phyloP scores from a whole-genome alignment of 1,140 invertebrate genomes.

The Brachionus plicatilis region DNA sequence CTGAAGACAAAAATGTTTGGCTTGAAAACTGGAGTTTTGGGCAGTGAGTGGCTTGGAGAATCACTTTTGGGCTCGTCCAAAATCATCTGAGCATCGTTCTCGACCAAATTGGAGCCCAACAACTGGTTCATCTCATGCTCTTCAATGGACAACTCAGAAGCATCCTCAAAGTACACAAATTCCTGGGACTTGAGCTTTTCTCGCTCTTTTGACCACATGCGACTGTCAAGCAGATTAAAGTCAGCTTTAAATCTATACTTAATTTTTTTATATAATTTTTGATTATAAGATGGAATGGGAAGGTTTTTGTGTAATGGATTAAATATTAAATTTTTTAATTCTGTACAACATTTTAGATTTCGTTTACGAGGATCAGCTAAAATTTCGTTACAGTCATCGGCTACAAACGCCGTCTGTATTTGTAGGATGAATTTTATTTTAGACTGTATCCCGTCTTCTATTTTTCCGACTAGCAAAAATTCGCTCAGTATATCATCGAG shows the following conservation, averaged over 20 bases:
- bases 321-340: not conserved
- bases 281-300: not conserved
- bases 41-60: not conserved
- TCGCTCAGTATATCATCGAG: not conserved
- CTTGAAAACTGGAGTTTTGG: not conserved
- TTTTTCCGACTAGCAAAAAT: not conserved
- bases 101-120: not conserved
- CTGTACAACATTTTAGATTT: not conserved
- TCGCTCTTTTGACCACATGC: not conserved
- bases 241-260: not conserved
- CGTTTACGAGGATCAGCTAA: not conserved
- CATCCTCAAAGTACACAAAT: not conserved
- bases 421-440: not conserved
- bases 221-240: not conserved
- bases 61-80: not conserved
- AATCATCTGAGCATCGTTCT: not conserved
- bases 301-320: not conserved
- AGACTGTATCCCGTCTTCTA: not conserved
- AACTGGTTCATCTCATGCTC: not conserved
- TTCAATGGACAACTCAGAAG: not conserved
- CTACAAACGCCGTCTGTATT: not conserved
- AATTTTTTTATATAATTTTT: not conserved
- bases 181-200: not conserved
- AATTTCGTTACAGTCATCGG: not conserved
- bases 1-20: not conserved